A percentile compares a stretch with the other conserved stretches of the same genome.
Conservation (phyloP, 1,140 invertebrate genomes). For the Orchestia grillus region DNA sequence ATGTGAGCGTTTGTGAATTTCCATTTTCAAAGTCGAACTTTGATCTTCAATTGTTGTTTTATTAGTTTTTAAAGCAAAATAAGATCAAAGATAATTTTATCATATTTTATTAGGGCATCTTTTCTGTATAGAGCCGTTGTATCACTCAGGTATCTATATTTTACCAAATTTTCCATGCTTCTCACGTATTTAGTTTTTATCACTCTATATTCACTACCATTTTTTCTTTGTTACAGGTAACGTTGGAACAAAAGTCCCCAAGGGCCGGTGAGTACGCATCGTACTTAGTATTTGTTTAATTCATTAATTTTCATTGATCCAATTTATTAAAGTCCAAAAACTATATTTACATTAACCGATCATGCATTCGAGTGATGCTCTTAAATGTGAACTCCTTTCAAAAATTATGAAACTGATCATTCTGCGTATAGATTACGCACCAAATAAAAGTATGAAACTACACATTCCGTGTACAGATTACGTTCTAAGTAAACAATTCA, state of each 20-base stretch:
- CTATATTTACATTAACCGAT: neutral
- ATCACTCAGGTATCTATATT: neutral
- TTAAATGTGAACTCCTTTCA: neutral
- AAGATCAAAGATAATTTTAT: no score
- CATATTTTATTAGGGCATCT: no score
- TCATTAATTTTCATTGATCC: neutral
- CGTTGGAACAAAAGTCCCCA: neutral
- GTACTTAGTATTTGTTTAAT: neutral
- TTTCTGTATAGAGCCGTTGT: neutral
- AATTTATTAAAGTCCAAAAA: neutral
- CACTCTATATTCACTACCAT: neutral
- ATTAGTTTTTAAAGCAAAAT: no score
- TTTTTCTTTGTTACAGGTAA: neutral
- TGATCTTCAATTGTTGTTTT: no score
- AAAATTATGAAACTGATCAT: neutral
- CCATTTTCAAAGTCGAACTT: no score
- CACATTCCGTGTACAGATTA: no score
- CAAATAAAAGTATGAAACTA: no score
- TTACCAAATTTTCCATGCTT: no score
- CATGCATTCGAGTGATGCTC: neutral
- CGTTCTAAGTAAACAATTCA: no score
- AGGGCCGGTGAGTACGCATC: neutral
- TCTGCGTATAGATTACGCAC: no score
- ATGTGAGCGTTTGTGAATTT: no score
- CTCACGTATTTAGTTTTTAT: neutral